Evolutionary conservation across 2,888 invertebrate species (phyloP).

Genomic region (Harpagoxenus sublaevis): DNA sequence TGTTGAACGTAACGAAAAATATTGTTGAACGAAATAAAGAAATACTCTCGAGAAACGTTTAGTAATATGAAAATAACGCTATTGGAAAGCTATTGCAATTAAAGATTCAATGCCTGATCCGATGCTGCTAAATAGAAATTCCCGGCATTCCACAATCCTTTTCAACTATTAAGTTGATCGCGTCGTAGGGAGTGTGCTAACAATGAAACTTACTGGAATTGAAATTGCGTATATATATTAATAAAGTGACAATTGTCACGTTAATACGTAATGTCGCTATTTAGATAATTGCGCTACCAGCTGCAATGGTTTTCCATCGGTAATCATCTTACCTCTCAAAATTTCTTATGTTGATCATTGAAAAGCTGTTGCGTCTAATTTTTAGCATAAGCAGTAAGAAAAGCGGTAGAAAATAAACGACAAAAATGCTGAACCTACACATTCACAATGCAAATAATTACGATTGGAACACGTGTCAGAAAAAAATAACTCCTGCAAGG

Average conservation of each 20-base stretch:
- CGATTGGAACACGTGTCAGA: slow-evolving; percentile 4
- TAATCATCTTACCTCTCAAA: slow-evolving; percentile 69
- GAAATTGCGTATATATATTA: slow-evolving; percentile 38
- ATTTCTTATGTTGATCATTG: slow-evolving; percentile 3
- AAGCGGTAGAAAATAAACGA: background rate
- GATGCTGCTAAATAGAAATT: slow-evolving; percentile 7
- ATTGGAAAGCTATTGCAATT: background rate
- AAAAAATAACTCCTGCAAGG: slow-evolving; percentile 59
- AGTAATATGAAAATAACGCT: slow-evolving; percentile 1
- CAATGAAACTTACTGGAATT: slow-evolving; percentile 44
- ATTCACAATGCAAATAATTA: slow-evolving; percentile 55
- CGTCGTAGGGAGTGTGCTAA: background rate
- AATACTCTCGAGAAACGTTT: background rate
- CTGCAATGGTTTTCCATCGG: slow-evolving; percentile 72
- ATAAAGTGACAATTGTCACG: background rate
- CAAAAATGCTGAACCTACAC: slow-evolving; percentile 23
- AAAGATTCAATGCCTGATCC: background rate
- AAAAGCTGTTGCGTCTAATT: background rate
- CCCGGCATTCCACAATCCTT: slow-evolving; percentile 34
- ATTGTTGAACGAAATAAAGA: too few relatives aligned
- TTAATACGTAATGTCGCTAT: slow-evolving; percentile 24
- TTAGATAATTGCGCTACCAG: too few relatives aligned
- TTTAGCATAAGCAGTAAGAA: background rate
- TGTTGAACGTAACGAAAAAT: too few relatives aligned
- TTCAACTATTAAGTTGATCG: slow-evolving; percentile 62